A percentile compares a stretch with the other conserved stretches of the same genome.
phyloP scores from a whole-genome alignment of 2,113 vertebrate species.

The Vidua chalybeata region DNA sequence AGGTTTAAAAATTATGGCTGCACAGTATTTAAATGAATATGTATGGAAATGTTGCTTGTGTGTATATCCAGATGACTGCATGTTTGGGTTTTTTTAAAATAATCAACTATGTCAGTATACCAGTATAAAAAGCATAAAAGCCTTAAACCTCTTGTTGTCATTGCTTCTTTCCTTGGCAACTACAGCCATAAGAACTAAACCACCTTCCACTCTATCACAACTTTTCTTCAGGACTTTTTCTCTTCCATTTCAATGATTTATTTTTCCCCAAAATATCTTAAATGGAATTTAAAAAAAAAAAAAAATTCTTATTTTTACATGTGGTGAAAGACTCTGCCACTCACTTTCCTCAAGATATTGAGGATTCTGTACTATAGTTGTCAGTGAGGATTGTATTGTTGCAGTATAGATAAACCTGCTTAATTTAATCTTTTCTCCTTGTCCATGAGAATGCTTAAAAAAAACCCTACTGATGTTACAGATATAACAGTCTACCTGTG shows the following conservation, averaged over 20 bases:
- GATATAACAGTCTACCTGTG: neutral
- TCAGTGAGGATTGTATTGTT: neutral
- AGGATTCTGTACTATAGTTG: neutral
- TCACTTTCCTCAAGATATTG: neutral
- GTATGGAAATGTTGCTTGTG: neutral
- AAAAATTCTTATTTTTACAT: neutral
- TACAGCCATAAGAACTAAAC: neutral
- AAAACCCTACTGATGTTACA: neutral
- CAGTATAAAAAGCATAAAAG: neutral
- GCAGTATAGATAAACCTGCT: neutral
- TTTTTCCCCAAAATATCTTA: neutral
- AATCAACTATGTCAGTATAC: neutral
- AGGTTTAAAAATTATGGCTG: neutral
- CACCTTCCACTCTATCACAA: neutral
- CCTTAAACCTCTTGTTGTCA: neutral
- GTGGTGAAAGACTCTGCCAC: neutral
- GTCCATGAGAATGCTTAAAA: neutral
- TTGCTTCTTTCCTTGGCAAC: neutral
- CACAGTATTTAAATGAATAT: neutral
- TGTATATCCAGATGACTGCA: neutral
- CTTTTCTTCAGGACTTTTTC: neutral
- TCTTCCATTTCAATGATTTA: neutral
- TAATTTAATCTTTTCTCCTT: neutral
- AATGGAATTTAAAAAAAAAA: neutral
- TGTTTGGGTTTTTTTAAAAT: neutral